Evolutionary conservation across 2,797 vertebrate genomes (phyloP), one percentile per base, ranked within the genome.

Genomic region (Takifugu rubripes): DNA sequence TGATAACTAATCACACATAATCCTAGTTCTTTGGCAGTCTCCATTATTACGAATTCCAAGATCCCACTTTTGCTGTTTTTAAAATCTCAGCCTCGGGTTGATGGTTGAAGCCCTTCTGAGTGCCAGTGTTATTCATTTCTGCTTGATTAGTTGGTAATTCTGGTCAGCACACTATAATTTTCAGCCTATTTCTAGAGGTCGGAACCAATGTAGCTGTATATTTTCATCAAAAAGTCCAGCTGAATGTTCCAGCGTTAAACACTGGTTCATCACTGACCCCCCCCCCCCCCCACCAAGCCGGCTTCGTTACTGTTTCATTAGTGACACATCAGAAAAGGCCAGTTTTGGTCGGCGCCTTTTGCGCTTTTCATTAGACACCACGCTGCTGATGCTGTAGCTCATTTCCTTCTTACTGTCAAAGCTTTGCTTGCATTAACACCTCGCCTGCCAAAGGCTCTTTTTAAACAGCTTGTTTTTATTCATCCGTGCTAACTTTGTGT

Each of bases 391-490:
- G 68, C 66, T 50, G 46, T 53, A 52, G 49, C 61, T 75, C 64
- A 70, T 70, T 72, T 72, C 24, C 48, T 56, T 53, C 42, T 49
- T 47, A 47, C 59, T 24, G 52, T 43, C 21, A 47, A 9, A 45
- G 49, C 53, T 44, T 74, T 72, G 65, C 65, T 74, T 51, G 61
- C 58, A 71, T 71, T 54, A 55, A 44, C 42, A 3, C 45, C 57
- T 47, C 43, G 46, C 52, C 36, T 48, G 46, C 40, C 61, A 56
- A 66, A 64, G 61, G 54, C 59, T 56, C 49, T n/a, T 40, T 45
- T 54, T 14, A 11, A 55, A 63, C 5, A 46, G 31, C 44, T 16
- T 9, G 40, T 7, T n/a, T 40, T 50, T 31, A 12, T 57, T 17
- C 43, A 52, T 60, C 40, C 24, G 15, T 10, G 55, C 49, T 24